Percentiles rank a stretch among this genome's conserved stretches.
phyloP scores from a whole-genome alignment of 2,888 invertebrate species.

The Unio pictorum region DNA sequence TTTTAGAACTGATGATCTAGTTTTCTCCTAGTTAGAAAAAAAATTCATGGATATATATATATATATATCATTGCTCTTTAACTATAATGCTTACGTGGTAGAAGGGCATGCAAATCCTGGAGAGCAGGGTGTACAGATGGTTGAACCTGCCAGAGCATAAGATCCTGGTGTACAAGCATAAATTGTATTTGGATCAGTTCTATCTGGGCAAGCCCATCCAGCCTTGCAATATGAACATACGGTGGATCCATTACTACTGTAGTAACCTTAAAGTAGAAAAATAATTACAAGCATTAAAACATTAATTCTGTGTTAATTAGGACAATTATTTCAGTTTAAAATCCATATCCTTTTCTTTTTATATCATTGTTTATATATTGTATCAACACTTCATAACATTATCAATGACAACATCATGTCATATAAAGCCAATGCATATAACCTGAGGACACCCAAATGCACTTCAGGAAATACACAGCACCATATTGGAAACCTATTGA shows the following conservation, averaged over 20 bases:
- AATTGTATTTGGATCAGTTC: constrained; percentile 43
- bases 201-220: constrained; percentile 58
- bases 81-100: constrained; percentile 41
- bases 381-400: too few relatives aligned
- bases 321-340: too few relatives aligned
- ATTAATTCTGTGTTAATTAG: not conserved
- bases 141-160: constrained; percentile 45
- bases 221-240: constrained; percentile 55
- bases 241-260: constrained; percentile 52
- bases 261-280: constrained; percentile 38
- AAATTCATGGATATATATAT: too few relatives aligned
- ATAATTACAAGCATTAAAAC: not conserved
- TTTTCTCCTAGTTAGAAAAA: too few relatives aligned
- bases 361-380: too few relatives aligned
- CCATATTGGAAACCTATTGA: too few relatives aligned
- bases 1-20: too few relatives aligned
- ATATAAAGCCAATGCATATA: too few relatives aligned
- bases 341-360: too few relatives aligned
- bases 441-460: too few relatives aligned
- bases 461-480: too few relatives aligned
- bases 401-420: too few relatives aligned
- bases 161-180: constrained; percentile 50
- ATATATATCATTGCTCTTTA: not conserved
- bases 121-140: constrained; percentile 57
- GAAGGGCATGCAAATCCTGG: constrained; percentile 53